phyloP scores from a whole-genome alignment of 2,113 vertebrate species.

The Eptatretus burgeri region DNA sequence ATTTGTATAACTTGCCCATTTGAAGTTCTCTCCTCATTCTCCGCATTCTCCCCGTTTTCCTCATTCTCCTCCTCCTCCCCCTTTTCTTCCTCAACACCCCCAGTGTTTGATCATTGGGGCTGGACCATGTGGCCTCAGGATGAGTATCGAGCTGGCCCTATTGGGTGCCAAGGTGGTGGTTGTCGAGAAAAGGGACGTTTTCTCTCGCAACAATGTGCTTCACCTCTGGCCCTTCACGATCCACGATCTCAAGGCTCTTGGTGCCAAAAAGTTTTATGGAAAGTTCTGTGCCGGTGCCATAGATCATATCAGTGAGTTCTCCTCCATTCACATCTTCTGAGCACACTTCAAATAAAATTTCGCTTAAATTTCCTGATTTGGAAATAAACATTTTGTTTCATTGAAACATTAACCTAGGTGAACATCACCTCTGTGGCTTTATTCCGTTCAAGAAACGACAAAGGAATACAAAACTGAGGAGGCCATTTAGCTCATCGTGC shows the following conservation, averaged over 20 bases:
- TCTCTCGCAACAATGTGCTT: conserved; percentile 79
- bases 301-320: conserved; percentile 80
- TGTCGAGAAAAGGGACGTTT: conserved; percentile 74
- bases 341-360: too few relatives aligned
- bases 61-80: not conserved
- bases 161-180: conserved; percentile 72
- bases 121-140: conserved; percentile 65
- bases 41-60: too few relatives aligned
- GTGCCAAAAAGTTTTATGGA: conserved; percentile 86
- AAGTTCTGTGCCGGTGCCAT: conserved; percentile 93
- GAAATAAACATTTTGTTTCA: too few relatives aligned
- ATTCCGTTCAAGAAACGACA: too few relatives aligned
- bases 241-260: conserved; percentile 60
- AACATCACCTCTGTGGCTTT: too few relatives aligned
- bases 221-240: conserved; percentile 96
- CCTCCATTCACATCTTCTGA: too few relatives aligned
- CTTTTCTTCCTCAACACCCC: not conserved
- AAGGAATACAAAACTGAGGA: too few relatives aligned
- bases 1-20: too few relatives aligned
- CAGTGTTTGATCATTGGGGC: conserved; percentile 85
- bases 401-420: too few relatives aligned
- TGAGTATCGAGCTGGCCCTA: conserved; percentile 68
- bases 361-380: too few relatives aligned
- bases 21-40: too few relatives aligned
- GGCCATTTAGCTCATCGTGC: too few relatives aligned